Evolutionary conservation across 2,888 invertebrate species (phyloP).

Genomic region (Cantharis lateralis): DNA sequence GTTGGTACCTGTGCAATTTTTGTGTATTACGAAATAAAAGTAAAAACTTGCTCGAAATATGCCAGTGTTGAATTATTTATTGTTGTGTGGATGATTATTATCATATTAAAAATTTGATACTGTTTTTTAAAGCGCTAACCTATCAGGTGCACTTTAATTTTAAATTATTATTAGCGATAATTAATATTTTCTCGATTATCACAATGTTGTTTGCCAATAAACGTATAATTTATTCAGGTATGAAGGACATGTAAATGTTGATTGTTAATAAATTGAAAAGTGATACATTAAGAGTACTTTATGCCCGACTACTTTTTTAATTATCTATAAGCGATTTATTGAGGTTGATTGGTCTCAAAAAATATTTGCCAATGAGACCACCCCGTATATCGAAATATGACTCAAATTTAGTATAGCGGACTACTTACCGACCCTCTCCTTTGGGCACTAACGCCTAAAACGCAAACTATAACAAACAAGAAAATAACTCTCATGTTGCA

Average conservation of each 20-base stretch:
- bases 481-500: conserved; percentile 31
- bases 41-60: not conserved
- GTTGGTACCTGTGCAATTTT: not conserved
- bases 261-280: not conserved
- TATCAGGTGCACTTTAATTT: not conserved
- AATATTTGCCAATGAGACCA: not conserved
- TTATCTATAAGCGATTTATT: not conserved
- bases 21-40: not conserved
- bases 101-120: not conserved
- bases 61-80: not conserved
- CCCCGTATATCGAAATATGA: not conserved
- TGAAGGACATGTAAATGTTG: not conserved
- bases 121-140: not conserved
- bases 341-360: not conserved
- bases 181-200: not conserved
- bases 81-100: not conserved
- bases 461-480: conserved; percentile 23
- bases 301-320: not conserved
- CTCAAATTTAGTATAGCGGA: not conserved
- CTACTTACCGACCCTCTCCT: conserved; percentile 33
- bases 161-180: not conserved
- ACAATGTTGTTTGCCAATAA: not conserved
- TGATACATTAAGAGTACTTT: not conserved
- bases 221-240: not conserved
- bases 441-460: conserved; percentile 30